Evolutionary conservation across 2,888 invertebrate species (phyloP), one percentile per base, ranked within the genome.

Genomic region (Cetonia aurata): DNA sequence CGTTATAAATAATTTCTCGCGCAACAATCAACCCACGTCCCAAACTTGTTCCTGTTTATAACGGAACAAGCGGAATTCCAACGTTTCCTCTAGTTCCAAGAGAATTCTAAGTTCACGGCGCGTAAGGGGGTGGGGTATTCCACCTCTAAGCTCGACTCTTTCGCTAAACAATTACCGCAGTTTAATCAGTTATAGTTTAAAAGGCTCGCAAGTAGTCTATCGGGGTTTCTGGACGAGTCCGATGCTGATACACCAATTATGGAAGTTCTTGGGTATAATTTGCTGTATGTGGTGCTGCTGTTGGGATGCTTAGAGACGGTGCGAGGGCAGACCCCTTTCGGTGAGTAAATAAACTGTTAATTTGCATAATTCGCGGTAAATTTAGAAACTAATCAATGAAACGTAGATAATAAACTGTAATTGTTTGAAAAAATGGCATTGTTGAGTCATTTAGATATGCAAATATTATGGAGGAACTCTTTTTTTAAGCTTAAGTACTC

Each of bases 1-100:
- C 25, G 25, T 25, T 25, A 25, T 52, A 12, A 6, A 52, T 52
- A 25, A 1, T 9, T 52, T 12, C 17, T 31, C 44, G 17, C 3
- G 12, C n/a, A 31, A 46, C 31, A n/a, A n/a, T n/a, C 37, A 33
- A 4, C 33, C 37, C 10, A 37, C 17, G 12, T 6, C 15, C 50
- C 13, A 37, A 50, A 65, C 33, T 37, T 41, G 50, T 65, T 65
- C 50, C 62, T 65, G 62, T 65, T 65, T 65, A 65, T 12, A 12
- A 13, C 33, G 12, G 31, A 65, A 19, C 25, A 25, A 37, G 33
- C 52, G 62, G 62, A 65, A 65, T 52, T 65, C 62, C 62, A 50
- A 50, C 17, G 50, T 37, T 37, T 50, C 25, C 13, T 46, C 6
- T 10, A 44, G 44, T 44, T 41, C 42, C 57, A n/a, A 6, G 6